phyloP scores from a whole-genome alignment of 2,113 vertebrate genomes.

The Alosa alosa region DNA sequence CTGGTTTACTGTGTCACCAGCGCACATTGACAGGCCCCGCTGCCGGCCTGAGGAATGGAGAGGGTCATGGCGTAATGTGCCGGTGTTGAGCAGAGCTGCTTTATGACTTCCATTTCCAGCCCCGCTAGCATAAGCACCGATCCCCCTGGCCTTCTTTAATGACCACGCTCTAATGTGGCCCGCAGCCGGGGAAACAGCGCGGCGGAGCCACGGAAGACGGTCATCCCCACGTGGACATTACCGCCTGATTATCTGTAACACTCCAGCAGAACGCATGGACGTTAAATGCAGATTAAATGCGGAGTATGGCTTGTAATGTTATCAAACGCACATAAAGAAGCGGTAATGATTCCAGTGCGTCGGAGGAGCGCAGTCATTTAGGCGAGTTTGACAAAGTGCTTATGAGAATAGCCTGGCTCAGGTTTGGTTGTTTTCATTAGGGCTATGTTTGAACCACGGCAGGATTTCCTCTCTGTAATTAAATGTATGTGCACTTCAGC shows the following conservation, averaged over 20 bases:
- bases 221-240: neutral
- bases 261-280: neutral
- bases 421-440: neutral
- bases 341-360: neutral
- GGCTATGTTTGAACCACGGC: neutral
- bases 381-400: neutral
- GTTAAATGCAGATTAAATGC: slow-evolving; percentile 17
- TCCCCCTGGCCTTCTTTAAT: slow-evolving; percentile 68
- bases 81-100: slow-evolving; percentile 63
- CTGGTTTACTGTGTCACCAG: slow-evolving; percentile 65
- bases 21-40: slow-evolving; percentile 59
- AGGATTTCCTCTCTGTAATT: neutral
- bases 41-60: slow-evolving; percentile 62
- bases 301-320: neutral
- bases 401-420: neutral
- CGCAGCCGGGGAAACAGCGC: slow-evolving; percentile 17
- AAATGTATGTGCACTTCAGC: neutral
- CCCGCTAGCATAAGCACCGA: slow-evolving; percentile 57
- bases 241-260: slow-evolving; percentile 1
- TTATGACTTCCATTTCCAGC: slow-evolving; percentile 71
- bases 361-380: neutral
- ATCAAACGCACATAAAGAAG: slow-evolving; percentile 1
- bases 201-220: neutral
- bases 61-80: slow-evolving; percentile 70
- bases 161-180: slow-evolving; percentile 66